Evolutionary conservation across 2,888 invertebrate species (phyloP).

Genomic region (Empis livida): DNA sequence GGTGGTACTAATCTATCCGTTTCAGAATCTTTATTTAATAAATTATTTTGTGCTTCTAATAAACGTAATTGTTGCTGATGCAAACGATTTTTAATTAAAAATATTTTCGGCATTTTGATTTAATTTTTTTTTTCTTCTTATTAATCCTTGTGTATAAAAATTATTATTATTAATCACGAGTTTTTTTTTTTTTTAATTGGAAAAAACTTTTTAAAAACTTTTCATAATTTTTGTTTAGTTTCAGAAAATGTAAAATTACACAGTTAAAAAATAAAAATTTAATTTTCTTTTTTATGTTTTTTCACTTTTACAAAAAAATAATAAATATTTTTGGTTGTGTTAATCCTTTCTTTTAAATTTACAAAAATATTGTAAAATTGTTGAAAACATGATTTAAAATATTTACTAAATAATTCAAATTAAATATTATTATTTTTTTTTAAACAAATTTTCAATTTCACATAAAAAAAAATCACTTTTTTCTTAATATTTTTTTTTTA

Average conservation of each 20-base stretch:
- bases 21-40: conserved; percentile 46
- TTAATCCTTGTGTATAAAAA: conserved; percentile 2
- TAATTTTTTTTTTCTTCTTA: conserved; percentile 10
- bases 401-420: conserved; percentile 4
- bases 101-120: conserved; percentile 76
- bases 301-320: conserved; percentile 6
- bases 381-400: not conserved
- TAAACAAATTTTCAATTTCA: too few species aligned
- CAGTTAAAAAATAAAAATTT: conserved; percentile 12
- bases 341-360: too few species aligned
- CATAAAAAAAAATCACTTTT: too few species aligned
- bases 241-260: too few species aligned
- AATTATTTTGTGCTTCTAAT: conserved; percentile 72
- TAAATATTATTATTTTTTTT: too few species aligned
- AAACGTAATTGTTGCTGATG: conserved; percentile 81
- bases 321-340: not conserved
- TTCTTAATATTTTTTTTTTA: too few species aligned
- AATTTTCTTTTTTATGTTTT: conserved; percentile 10
- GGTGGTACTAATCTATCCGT: conserved; percentile 48
- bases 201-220: too few species aligned
- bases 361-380: not conserved
- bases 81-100: conserved; percentile 79
- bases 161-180: not conserved
- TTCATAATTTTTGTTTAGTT: too few species aligned
- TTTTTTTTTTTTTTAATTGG: conserved; percentile 1